A percentile compares a stretch with the other conserved stretches of the same genome.
Conservation (phyloP, 1,140 invertebrate species). For the Orchesella cincta region DNA sequence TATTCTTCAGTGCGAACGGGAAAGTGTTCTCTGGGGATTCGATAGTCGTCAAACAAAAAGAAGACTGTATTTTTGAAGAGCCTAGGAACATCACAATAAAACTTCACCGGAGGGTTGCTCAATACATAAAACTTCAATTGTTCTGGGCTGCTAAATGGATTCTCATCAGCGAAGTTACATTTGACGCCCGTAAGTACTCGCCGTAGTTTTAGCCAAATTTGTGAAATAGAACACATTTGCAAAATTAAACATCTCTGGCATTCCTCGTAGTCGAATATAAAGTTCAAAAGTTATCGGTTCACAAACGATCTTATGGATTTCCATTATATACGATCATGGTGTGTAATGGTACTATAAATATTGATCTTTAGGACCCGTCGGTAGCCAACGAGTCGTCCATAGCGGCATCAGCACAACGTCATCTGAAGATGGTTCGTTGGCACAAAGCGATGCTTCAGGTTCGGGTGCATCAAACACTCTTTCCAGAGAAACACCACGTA, state of each 20-base stretch:
- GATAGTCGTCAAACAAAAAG: constrained; percentile 66
- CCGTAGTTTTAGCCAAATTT: no score
- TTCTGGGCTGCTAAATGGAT: constrained; percentile 82
- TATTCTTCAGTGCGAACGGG: constrained; percentile 79
- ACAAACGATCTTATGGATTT: no score
- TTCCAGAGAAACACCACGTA: constrained; percentile 42
- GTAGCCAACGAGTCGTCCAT: not conserved
- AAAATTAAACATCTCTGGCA: not conserved
- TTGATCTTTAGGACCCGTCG: not conserved
- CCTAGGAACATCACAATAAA: constrained; percentile 69
- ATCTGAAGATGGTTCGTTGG: constrained; percentile 31
- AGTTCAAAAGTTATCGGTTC: no score
- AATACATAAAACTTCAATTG: constrained; percentile 75
- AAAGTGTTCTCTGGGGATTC: constrained; percentile 72
- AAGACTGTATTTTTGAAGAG: constrained; percentile 77
- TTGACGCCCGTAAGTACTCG: constrained; percentile 69
- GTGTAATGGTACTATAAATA: no score
- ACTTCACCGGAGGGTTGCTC: constrained; percentile 76
- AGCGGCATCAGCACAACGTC: not conserved
- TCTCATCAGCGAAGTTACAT: constrained; percentile 81
- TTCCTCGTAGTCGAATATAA: not conserved
- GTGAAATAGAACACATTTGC: no score
- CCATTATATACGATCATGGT: no score
- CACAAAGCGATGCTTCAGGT: constrained; percentile 50
- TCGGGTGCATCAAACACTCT: constrained; percentile 25